Conservation (phyloP, 2,797 vertebrate genomes). For the Acanthis flammea region DNA sequence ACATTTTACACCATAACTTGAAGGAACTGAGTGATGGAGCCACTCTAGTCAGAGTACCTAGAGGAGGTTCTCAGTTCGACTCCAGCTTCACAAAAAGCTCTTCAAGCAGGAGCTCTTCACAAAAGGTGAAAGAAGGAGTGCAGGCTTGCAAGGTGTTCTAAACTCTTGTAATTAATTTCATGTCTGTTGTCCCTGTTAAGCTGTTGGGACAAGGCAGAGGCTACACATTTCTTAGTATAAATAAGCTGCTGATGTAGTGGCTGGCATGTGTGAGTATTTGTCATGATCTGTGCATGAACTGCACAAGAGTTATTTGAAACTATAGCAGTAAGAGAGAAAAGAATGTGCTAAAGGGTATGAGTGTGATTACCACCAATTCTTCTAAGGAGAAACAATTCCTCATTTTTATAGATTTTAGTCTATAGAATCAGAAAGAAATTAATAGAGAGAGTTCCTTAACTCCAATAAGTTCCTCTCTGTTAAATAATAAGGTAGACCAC, state of each 20-base stretch:
- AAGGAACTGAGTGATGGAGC: not conserved
- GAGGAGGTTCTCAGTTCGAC: not conserved
- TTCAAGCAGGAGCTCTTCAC: not conserved
- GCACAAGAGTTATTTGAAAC: not conserved
- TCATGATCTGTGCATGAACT: not conserved
- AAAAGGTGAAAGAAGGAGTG: not conserved
- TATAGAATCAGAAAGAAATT: not conserved
- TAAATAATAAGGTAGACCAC: not conserved
- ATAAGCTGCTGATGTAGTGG: not conserved
- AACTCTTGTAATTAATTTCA: not conserved
- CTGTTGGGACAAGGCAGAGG: not conserved
- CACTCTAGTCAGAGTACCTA: not conserved
- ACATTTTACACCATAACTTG: not conserved
- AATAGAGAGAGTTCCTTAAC: not conserved
- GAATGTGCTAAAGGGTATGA: not conserved
- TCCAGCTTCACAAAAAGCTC: not conserved
- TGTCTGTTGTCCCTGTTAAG: not conserved
- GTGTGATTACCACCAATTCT: not conserved
- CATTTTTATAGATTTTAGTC: not conserved
- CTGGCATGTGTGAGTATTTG: not conserved
- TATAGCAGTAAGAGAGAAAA: not conserved
- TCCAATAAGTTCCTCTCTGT: not conserved
- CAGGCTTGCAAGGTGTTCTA: not conserved
- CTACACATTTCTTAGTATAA: not conserved
- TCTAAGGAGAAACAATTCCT: not conserved